Percentiles rank a stretch among this genome's conserved stretches.
Conservation (phyloP, 2,797 vertebrate species). For the Falco berigora region DNA sequence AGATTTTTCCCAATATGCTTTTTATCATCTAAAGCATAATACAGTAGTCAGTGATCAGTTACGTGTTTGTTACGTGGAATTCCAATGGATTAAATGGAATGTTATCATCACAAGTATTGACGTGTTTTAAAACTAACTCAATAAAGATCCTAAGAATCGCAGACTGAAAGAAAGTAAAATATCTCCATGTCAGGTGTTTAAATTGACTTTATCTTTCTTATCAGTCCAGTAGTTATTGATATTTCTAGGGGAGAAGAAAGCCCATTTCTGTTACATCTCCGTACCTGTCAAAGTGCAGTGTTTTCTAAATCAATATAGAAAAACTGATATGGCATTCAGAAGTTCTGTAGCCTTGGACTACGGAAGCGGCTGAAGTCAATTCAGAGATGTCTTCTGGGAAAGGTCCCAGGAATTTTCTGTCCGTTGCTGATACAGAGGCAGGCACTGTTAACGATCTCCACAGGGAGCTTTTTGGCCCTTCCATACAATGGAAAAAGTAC, state of each 20-base stretch:
- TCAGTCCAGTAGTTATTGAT: conserved; percentile 10
- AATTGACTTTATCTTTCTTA: conserved; percentile 12
- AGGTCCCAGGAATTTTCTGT: conserved; percentile 41
- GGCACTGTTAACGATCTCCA: conserved; percentile 33
- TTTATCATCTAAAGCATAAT: neutral
- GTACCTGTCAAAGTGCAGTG: conserved; percentile 12
- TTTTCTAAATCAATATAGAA: conserved; percentile 34
- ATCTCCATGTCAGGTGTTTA: conserved; percentile 19
- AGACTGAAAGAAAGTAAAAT: conserved; percentile 44
- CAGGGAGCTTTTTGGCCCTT: conserved; percentile 55
- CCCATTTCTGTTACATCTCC: conserved; percentile 38
- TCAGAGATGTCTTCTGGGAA: conserved; percentile 59
- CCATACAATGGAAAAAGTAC: conserved; percentile 43
- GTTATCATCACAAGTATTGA: conserved; percentile 11
- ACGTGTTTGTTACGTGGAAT: neutral
- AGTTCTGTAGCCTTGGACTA: conserved; percentile 54
- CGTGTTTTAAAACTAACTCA: conserved; percentile 26
- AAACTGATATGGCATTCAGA: conserved; percentile 34
- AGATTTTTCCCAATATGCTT: conserved; percentile 19
- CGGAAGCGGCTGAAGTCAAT: conserved; percentile 52
- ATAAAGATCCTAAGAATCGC: conserved; percentile 26
- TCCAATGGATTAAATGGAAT: neutral
- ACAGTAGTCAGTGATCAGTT: neutral
- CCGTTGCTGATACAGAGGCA: conserved; percentile 33
- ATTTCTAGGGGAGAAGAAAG: conserved; percentile 64